phyloP scores from a whole-genome alignment of 2,888 invertebrate species.

The Polyommatus iphigenia region DNA sequence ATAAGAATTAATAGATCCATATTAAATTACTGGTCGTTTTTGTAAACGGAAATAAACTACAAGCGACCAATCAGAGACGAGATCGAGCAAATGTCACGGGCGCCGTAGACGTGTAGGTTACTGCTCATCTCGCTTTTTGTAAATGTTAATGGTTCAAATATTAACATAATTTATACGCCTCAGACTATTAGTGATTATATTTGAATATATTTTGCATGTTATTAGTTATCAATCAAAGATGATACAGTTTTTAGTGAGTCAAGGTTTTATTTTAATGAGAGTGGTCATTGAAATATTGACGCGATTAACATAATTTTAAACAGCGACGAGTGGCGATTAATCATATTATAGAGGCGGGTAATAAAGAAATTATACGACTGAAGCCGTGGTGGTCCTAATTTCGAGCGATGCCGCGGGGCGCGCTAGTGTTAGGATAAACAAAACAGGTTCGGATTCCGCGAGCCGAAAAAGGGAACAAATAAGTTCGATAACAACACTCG shows the following conservation, averaged over 20 bases:
- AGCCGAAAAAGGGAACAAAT: constrained; percentile 73
- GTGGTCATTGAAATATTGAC: background rate
- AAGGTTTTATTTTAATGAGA: constrained; percentile 25
- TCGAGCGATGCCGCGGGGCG: background rate
- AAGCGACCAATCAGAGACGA: constrained; percentile 1
- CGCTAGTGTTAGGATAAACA: constrained; percentile 9
- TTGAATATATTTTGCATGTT: constrained; percentile 18
- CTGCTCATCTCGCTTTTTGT: constrained; percentile 24
- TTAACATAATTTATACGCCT: constrained; percentile 28
- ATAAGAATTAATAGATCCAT: constrained; percentile 3
- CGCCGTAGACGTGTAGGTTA: background rate
- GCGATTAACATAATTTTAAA: constrained; percentile 17
- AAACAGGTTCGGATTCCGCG: constrained; percentile 53
- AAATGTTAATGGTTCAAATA: constrained; percentile 25
- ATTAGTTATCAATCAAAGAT: constrained; percentile 17
- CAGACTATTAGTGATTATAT: constrained; percentile 12
- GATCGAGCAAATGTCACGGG: constrained; percentile 1
- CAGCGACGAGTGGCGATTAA: background rate
- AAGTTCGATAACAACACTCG: constrained; percentile 78
- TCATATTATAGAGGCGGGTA: background rate
- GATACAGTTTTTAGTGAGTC: constrained; percentile 25
- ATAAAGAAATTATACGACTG: background rate
- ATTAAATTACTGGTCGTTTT: background rate
- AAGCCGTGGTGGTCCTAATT: constrained; percentile 10
- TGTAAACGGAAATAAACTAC: background rate